Evolutionary conservation across 2,797 vertebrate genomes (phyloP), one percentile per base, ranked within the genome.

Genomic region (Carapus acus): DNA sequence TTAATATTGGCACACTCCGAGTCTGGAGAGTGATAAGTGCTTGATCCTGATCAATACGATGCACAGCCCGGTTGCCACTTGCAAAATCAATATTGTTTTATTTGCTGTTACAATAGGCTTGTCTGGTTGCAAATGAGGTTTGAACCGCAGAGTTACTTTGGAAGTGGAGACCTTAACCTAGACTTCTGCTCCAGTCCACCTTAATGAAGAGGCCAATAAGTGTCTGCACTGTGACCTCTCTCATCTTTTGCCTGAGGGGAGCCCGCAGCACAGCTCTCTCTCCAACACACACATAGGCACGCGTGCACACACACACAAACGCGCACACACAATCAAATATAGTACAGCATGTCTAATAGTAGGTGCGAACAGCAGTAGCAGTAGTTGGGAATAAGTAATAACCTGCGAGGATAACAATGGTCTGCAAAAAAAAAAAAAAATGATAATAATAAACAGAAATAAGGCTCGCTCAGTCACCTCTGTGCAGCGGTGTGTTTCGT

Each of bases 21-120:
- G 81, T 77, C 81, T 73, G 79, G 66, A 80, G 86, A 87, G 83
- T 89, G 87, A 88, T 88, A 89, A 85, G 84, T 83, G 83, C 83
- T 86, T 79, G 85, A 86, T 86, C 78, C 84, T 83, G 84, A 89
- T 89, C 88, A 88, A 89, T 90, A 86, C 70, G 74, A 84, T 84
- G 81, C 87, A 84, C 83, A 80, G 71, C 67, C 75, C 76, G 62
- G 62, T 88, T 85, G 79, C 83, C 79, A 85, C 83, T 85, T 73
- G 85, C 77, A 73, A 83, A 88, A 89, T 90, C 88, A 88, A 90
- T 90, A 87, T 82, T 86, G 86, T 88, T 89, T 89, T 88, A 89
- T 89, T 88, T 87, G 85, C 86, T 86, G 83, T 87, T 88, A 88
- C 87, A 89, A 86, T 84, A 69, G 83, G 77, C 83, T 84, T 80